Conservation (phyloP, 2,113 vertebrate species). For the Phaetusa simplex region DNA sequence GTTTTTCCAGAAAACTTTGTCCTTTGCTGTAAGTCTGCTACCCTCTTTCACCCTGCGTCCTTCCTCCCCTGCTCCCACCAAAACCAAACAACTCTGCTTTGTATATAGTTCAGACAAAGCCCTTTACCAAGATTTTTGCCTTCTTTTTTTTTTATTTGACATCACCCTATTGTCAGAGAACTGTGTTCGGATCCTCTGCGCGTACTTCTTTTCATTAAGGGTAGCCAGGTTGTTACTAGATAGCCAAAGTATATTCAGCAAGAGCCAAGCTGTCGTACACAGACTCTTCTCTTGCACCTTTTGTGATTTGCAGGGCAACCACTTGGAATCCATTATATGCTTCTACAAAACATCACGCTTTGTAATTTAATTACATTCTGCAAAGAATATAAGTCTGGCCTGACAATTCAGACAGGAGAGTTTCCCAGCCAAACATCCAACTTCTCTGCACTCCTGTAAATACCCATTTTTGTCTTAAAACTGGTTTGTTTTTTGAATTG, state of each 20-base stretch:
- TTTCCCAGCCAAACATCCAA: background rate
- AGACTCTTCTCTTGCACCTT: background rate
- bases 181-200: background rate
- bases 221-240: background rate
- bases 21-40: constrained; percentile 36
- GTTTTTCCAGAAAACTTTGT: background rate
- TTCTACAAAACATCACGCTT: background rate
- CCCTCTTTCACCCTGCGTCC: background rate
- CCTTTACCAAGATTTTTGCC: constrained; percentile 22
- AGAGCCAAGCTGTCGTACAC: background rate
- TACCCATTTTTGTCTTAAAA: background rate
- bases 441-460: background rate
- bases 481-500: background rate
- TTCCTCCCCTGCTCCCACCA: background rate
- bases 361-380: background rate
- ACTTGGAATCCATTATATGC: background rate
- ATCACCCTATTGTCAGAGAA: constrained; percentile 50
- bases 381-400: background rate
- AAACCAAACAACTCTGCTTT: constrained; percentile 56
- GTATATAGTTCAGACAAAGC: constrained; percentile 53
- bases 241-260: background rate
- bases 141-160: constrained; percentile 6
- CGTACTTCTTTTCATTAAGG: background rate
- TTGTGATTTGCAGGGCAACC: background rate
- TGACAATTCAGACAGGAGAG: background rate